Evolutionary conservation across 2,888 invertebrate species (phyloP), one percentile per base, ranked within the genome.

Genomic region (Chrysolina americana): DNA sequence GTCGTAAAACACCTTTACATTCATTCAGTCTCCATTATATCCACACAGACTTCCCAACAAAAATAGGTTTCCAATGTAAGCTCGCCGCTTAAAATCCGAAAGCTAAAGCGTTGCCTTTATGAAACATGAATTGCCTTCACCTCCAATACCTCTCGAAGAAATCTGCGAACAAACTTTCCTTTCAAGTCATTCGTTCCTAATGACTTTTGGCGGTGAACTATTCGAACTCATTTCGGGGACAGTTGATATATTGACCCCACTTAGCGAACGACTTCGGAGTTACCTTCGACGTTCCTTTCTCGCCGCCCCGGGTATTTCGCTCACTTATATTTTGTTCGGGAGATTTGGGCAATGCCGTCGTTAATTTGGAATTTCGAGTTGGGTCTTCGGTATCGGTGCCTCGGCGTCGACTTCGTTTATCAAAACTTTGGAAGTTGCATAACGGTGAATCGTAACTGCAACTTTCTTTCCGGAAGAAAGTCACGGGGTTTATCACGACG

Each of bases 201-300:
- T 59, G 59, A 59, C 59, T 59, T 59, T 36, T 28, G 50, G 15
- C 28, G 36, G 59, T 59, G 59, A 59, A n/a, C 59, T 59, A 59
- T 23, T 59, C 23, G 23, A 59, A 28, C 59, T 59, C 53, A 59
- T 59, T 59, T n/a, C 28, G 59, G 28, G 36, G 59, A 59, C 59
- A 59, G 9, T 47, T 65, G 65, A 65, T 47, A 65, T 65, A 65
- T 65, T 48, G 65, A 65, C 48, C 65, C 47, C 44, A 48, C 65
- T 44, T 65, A 47, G 23, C 11, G 10, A 47, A 48, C 65, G 23
- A 47, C 65, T 65, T n/a, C 28, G 59, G 8, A 59, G 36, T 59
- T 59, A 28, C 28, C 36, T 36, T 10, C 8, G n/a, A 10, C 23
- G n/a, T 36, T 9, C 59, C 23, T 59, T 59, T 10, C 13, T 59